Evolutionary conservation across 1,140 invertebrate species (phyloP).

Genomic region (Aphelenchoides fujianensis): DNA sequence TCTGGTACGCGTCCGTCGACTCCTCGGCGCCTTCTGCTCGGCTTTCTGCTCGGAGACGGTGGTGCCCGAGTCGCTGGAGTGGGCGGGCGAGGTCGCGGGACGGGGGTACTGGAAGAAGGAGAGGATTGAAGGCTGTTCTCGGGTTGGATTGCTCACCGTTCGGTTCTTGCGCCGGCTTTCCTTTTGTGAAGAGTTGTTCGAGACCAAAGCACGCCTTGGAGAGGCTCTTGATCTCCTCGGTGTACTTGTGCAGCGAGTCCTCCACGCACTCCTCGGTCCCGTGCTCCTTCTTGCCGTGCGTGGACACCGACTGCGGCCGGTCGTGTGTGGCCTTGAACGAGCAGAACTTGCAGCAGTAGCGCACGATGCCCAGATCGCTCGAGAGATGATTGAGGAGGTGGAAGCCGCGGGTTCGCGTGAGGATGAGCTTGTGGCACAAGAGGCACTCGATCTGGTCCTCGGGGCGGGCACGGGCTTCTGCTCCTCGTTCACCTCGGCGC

Average conservation of each 20-base stretch:
- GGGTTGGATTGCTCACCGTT: constrained; percentile 18
- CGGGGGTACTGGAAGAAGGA: neutral
- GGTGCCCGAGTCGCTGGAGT: neutral
- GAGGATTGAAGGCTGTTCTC: constrained; percentile 19
- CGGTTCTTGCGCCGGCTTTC: constrained; percentile 34
- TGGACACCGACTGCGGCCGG: constrained; percentile 51
- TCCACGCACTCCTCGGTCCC: constrained; percentile 38
- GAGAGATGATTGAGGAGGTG: constrained; percentile 57
- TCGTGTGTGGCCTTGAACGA: constrained; percentile 59
- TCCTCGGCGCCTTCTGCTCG: neutral
- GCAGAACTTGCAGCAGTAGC: constrained; percentile 54
- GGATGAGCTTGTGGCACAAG: constrained; percentile 51
- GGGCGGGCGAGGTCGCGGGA: neutral
- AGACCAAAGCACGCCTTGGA: constrained; percentile 57
- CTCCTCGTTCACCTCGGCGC: too few relatives aligned
- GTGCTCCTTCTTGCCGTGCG: constrained; percentile 56
- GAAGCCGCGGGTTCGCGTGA: constrained; percentile 56
- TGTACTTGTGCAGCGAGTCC: constrained; percentile 51
- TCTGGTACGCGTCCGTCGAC: too few relatives aligned
- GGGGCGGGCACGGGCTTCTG: too few relatives aligned
- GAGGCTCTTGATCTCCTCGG: constrained; percentile 55
- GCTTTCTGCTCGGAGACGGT: neutral
- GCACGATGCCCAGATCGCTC: constrained; percentile 57
- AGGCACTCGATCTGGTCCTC: constrained; percentile 51
- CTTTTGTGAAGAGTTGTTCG: constrained; percentile 50